Base-by-base conservation (phyloP, 2,797 vertebrate genomes). In the Sebastes diploproa region DNA sequence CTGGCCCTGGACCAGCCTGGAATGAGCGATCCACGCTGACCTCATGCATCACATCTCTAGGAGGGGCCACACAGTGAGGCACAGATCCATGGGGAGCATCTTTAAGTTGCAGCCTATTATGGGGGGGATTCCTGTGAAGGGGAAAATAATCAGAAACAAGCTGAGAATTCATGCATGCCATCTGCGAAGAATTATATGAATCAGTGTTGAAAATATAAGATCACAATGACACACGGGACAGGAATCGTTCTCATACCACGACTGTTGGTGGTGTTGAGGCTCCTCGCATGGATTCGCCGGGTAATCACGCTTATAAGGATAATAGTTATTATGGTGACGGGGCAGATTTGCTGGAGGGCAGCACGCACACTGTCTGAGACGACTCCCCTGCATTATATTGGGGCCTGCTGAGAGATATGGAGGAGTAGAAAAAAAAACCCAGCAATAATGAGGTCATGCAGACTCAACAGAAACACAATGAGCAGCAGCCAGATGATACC, bases 21-120 rank as follows among this genome's bases (percentile, higher is more conserved):
- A 69, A 3, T 7, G 83, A 89, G 1, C 4, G 66, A 1, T 18
- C 27, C 60, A 94, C 79, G 0, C 81, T 88, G 75, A 91, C 77
- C 80, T 95, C 93, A 1, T 85, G 82, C 75, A 96, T 88, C n/a
- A 93, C 74, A 1, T 92, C 89, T 73, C 58, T 73, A 0, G 73
- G 82, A 32, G 70, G 75, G 0, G 56, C 70, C 5, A 6, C 61
- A 16, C 1, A 27, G 12, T n/a, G 85, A 36, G 56, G 55, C 9
- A 2, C 30, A 27, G 54, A 64, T 18, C 36, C 65, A 8, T 2
- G 2, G 8, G 60, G 42, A 64, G 23, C 22, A 3, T 68, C 13
- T 69, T 30, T 25, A 7, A 3, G 8, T 36, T 80, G 72, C 36
- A 9, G 36, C 12, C 74, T 38, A 46, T 60, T 66, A 27, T 14